These are phyloP conservation scores for Schlechtendalia chinensis DNA, from an alignment of 1,140 invertebrate genomes.

Conservation along the genomic window DNA sequence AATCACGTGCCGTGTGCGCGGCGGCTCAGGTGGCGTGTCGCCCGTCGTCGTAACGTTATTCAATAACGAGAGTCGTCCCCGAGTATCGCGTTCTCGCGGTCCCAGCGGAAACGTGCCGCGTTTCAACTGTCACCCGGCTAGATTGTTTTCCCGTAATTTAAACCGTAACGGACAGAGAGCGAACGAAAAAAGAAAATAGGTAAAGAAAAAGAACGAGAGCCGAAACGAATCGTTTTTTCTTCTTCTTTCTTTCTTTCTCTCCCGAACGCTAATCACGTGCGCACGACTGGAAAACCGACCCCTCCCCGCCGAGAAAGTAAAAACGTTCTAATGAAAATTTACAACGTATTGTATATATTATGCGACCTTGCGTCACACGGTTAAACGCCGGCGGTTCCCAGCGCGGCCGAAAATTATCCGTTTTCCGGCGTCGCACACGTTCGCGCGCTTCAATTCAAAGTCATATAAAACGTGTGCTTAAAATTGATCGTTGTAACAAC, in stretches of 20 bases:
- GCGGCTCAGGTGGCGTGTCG: not conserved
- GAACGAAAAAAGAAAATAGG: not conserved
- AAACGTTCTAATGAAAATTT: slow-evolving; percentile 13
- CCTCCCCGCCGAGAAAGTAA: too few relatives aligned
- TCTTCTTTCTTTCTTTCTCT: not conserved
- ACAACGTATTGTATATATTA: too few relatives aligned
- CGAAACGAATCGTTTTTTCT: not conserved
- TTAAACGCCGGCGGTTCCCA: too few relatives aligned
- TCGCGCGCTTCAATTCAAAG: too few relatives aligned
- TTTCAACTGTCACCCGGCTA: slow-evolving; percentile 17
- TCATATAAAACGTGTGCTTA: too few relatives aligned
- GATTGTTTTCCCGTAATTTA: slow-evolving; percentile 23
- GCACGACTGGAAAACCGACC: not conserved
- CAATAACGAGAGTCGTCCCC: not conserved
- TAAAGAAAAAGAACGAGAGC: not conserved
- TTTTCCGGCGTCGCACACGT: too few relatives aligned
- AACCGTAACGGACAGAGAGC: not conserved
- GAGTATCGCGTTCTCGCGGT: not conserved
- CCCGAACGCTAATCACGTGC: slow-evolving; percentile 22
- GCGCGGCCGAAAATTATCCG: too few relatives aligned
- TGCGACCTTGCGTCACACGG: too few relatives aligned
- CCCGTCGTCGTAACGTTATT: not conserved
- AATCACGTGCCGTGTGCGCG: not conserved
- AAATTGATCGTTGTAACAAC: too few relatives aligned
- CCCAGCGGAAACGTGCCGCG: slow-evolving; percentile 15